Base-by-base conservation (phyloP, 2,797 vertebrate genomes). In the Pogoniulus pusillus region DNA sequence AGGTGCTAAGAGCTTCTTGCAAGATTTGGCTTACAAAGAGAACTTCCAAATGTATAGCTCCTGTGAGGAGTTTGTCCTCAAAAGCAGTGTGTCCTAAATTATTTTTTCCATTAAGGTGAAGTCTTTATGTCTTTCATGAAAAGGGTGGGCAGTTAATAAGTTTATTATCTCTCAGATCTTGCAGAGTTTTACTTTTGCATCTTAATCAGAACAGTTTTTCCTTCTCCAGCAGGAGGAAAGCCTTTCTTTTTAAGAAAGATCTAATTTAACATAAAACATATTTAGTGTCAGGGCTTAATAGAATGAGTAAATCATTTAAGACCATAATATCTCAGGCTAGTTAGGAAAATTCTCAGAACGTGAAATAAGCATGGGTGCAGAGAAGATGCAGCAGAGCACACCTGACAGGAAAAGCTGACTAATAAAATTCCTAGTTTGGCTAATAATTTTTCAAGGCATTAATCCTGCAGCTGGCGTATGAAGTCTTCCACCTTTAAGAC, bases 221-320 rank as follows among this genome's bases (percentile, higher is more conserved):
- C 74, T 84, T 23, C 53, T 45, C 17, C 34, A 16, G 53, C 20
- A n/a, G 54, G 24, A 75, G 60, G 41, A 58, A 85, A 82, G 27
- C 35, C 41, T 66, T 59, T 85, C 41, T 71, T 91, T 87, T 73
- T 39, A 86, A 88, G 83, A 82, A 92, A 89, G 47, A 79, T 74
- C 41, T 73, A 76, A 90, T 92, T 91, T 78, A 91, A 73, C 75
- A 81, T 93, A 90, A 90, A 93, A 79, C 91, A 22, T 73, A 81
- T 92, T 93, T 94, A 89, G 70, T 93, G 85, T 84, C 87, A 91
- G 64, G 41, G n/a, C 74, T 95, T 92, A 96, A 91, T 87, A 93
- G 79, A 93, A 89, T 76, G 74, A 82, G 86, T 93, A 95, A 93
- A 94, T 93, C 27, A 83, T 71, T 80, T 93, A 82, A 78, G 85